These are phyloP conservation scores for Augochlora pura DNA, from an alignment of 1,140 invertebrate species.

Conservation along the genomic window DNA sequence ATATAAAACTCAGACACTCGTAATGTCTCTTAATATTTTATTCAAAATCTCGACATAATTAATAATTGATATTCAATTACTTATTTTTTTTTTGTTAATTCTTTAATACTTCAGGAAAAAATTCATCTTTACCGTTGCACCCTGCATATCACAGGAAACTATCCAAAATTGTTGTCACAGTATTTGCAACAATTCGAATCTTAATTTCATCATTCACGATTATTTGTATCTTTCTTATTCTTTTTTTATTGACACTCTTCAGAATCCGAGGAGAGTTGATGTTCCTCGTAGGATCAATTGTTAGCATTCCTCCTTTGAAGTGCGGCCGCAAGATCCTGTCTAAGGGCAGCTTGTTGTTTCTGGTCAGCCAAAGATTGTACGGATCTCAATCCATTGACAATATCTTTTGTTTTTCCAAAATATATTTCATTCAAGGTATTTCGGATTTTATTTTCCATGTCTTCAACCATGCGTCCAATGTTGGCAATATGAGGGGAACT, in stretches of 20 bases:
- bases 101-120: conserved; percentile 45
- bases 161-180: conserved; percentile 24
- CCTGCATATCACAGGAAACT: conserved; percentile 41
- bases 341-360: conserved; percentile 89
- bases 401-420: conserved; percentile 99
- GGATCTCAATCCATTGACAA: conserved; percentile 97
- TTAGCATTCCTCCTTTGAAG: conserved; percentile 88
- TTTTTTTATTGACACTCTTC: conserved; percentile 75
- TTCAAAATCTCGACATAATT: conserved; percentile 43
- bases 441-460: conserved; percentile 99
- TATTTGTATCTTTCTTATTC: conserved; percentile 44
- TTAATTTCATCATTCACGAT: conserved; percentile 48
- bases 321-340: conserved; percentile 92
- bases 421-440: conserved; percentile 99
- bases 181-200: conserved; percentile 32
- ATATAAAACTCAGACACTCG: conserved; percentile 28
- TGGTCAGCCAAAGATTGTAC: conserved; percentile 92
- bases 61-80: conserved; percentile 47
- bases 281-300: conserved; percentile 75
- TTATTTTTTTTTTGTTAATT: conserved; percentile 39
- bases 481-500: conserved; percentile 98
- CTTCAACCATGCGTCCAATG: conserved; percentile 97
- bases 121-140: conserved; percentile 45
- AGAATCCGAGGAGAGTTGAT: conserved; percentile 73
- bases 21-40: conserved; percentile 47